Evolutionary conservation across 37 sponge, comb jelly and placozoan species (phyloP), one percentile per base, ranked within the genome.

Genomic region (Agelas oroides): DNA sequence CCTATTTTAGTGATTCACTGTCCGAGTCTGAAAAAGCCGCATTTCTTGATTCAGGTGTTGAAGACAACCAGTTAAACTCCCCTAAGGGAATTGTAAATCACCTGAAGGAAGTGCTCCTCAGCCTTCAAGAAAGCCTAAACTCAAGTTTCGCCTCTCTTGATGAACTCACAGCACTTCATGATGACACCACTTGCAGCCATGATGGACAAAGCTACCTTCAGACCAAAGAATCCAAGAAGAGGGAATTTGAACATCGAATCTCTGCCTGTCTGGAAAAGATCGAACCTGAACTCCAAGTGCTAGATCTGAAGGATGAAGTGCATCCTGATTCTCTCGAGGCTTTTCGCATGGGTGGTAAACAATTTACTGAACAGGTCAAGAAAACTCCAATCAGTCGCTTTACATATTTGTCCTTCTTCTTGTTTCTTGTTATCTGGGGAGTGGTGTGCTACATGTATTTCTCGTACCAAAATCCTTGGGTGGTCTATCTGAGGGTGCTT

Each of bases 401-500:
- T 5, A 71, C 72, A 6, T 59, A 32, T 20, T 5, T 82, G 14
- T 63, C 60, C 36, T 33, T 19, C 33, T 1, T 62, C 24, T 65
- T 84, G 55, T 84, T 84, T 46, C 28, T 74, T 0, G 20, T 60
- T 0, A 33, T 74, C 11, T 6, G 64, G 23, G 37, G 34, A 11
- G 64, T 74, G 25, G 2, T 84, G 1, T 53, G 23, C 24, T 73
- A 32, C 55, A 84, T 84, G 84, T 64, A 73, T 23, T 5, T 41
- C 36, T 84, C 36, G 35, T 34, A 5, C 34, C 5, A 46, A 46
- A 3, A 46, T 14, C 63, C 36, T 17, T 89, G 90, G 90, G 52
- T 71, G 20, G 78, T 80, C 54, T 79, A 74, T 31, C 59, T 91
- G 8, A 79, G 92, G 34, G 80, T 95, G 16, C 34, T 89, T 25